Evolutionary conservation across 2,797 vertebrate species (phyloP).

Genomic region (Picus viridis): DNA sequence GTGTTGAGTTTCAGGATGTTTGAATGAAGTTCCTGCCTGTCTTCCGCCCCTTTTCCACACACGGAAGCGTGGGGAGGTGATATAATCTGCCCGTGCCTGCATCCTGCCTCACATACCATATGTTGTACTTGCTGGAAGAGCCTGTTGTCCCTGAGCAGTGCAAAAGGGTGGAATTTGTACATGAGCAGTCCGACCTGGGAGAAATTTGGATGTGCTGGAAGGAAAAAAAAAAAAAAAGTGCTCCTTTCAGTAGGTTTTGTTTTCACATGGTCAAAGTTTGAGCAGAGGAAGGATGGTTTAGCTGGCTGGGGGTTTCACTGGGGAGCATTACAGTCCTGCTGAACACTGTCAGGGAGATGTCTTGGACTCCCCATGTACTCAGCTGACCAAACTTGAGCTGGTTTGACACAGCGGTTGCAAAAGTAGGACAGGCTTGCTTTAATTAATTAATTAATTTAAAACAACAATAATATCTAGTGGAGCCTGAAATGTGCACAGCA

Average conservation of each 20-base stretch:
- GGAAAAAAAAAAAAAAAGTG: background rate
- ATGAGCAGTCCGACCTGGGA: background rate
- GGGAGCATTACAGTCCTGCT: background rate
- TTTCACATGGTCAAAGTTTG: background rate
- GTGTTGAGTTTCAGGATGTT: background rate
- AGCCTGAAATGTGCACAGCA: background rate
- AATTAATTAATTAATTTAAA: background rate
- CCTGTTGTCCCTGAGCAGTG: background rate
- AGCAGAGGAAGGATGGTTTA: background rate
- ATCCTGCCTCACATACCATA: background rate
- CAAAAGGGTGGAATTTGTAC: background rate
- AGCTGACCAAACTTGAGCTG: background rate
- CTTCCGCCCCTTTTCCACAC: background rate
- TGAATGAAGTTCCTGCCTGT: conserved; percentile 3
- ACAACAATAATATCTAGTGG: background rate
- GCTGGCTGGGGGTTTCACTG: background rate
- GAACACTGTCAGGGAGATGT: background rate
- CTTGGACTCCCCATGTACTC: background rate
- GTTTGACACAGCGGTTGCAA: background rate
- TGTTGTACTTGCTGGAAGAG: background rate
- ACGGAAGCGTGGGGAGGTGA: background rate
- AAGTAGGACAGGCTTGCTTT: conserved; percentile 7
- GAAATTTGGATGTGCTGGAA: background rate
- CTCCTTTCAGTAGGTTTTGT: background rate
- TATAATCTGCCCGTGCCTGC: background rate